A percentile compares a stretch with the other conserved stretches of the same genome.
These are phyloP conservation scores for Phenganax stokvisi DNA, from an alignment of 92 coral and sea anemone genomes.

Conservation along the genomic window DNA sequence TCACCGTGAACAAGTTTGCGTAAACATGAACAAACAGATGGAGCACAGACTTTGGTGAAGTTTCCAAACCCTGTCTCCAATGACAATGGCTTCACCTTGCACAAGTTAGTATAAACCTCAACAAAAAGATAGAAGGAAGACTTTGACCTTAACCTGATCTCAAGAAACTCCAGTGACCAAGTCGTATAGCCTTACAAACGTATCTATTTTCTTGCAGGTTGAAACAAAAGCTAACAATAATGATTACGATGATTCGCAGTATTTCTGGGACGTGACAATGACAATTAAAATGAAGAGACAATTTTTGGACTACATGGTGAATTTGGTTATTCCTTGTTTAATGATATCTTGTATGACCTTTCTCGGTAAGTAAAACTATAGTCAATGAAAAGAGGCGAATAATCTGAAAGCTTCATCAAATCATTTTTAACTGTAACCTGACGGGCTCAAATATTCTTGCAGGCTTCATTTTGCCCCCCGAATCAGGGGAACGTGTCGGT, in stretches of 20 bases:
- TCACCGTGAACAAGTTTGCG: no score
- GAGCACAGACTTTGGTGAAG: slow-evolving; percentile 44
- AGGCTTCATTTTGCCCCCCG: slow-evolving; percentile 82
- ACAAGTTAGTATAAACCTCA: no score
- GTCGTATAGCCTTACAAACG: no score
- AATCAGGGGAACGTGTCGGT: slow-evolving; percentile 92
- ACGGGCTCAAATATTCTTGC: not conserved
- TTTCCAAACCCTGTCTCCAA: slow-evolving; percentile 18
- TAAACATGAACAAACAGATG: no score
- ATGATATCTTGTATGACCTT: slow-evolving; percentile 91
- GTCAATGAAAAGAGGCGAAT: no score
- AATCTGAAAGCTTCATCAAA: no score
- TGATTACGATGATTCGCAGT: not conserved
- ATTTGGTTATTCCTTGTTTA: slow-evolving; percentile 83
- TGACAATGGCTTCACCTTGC: no score
- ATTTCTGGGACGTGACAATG: slow-evolving; percentile 62
- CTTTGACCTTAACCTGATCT: no score
- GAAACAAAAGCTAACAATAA: not conserved
- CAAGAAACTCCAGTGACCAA: no score
- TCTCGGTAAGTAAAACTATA: slow-evolving; percentile 42
- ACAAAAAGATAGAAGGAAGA: no score
- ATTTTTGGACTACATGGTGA: slow-evolving; percentile 72
- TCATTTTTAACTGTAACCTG: no score
- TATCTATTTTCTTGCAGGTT: not conserved
- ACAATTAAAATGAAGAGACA: slow-evolving; percentile 68